phyloP scores from a whole-genome alignment of 2,888 invertebrate species.

The Phortica okadai region DNA sequence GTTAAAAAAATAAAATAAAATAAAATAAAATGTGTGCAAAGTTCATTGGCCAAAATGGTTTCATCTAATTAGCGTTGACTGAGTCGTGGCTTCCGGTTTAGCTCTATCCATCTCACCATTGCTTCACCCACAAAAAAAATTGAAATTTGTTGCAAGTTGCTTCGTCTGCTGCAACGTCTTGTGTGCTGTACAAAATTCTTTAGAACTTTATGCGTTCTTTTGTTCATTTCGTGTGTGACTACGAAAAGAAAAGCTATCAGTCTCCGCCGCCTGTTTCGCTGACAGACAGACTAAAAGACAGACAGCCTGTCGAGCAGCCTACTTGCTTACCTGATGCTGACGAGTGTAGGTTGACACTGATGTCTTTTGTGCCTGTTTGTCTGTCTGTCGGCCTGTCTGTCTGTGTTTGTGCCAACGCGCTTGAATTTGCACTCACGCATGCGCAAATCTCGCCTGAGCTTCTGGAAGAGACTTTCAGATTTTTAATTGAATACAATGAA shows the following conservation, averaged over 20 bases:
- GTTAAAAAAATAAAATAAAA: slow-evolving; percentile 37
- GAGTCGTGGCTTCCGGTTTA: slow-evolving; percentile 22
- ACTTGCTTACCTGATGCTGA: slow-evolving; percentile 2
- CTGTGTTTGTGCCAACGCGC: slow-evolving; percentile 30
- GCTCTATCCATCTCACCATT: not conserved
- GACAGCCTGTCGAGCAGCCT: not conserved
- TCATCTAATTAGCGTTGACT: slow-evolving; percentile 29
- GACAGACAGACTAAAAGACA: not conserved
- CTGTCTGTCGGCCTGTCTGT: not conserved
- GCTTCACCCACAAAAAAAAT: too few species aligned
- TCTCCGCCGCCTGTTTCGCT: slow-evolving; percentile 40
- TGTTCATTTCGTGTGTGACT: too few species aligned
- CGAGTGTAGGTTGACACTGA: slow-evolving; percentile 47
- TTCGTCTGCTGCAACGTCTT: too few species aligned
- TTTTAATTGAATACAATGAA: slow-evolving; percentile 11
- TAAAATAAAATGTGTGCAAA: slow-evolving; percentile 22
- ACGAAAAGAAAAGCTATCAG: slow-evolving; percentile 40
- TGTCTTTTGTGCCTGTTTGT: not conserved
- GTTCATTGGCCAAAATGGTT: slow-evolving; percentile 56
- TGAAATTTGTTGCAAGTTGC: too few species aligned
- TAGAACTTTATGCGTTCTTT: too few species aligned
- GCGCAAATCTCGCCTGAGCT: slow-evolving; percentile 2
- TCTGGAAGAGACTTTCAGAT: not conserved
- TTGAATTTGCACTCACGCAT: slow-evolving; percentile 19
- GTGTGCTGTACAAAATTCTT: too few species aligned